Evolutionary conservation across 30 jellyfish, hydroid and myxozoan genomes (phyloP), one percentile per base, ranked within the genome.

Genomic region (Turritopsis rubra): DNA sequence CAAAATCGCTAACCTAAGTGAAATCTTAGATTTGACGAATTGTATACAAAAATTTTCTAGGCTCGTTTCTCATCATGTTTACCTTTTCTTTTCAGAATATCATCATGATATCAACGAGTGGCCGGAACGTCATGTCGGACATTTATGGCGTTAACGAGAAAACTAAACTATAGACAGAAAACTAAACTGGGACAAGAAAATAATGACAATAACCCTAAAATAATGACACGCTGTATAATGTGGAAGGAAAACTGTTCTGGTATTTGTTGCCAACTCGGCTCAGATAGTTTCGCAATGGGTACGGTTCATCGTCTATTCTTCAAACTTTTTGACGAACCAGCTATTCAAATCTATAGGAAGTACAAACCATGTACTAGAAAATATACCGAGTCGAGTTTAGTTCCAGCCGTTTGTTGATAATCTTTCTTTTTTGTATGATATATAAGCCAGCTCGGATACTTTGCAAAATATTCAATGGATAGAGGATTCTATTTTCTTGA

Each of bases 81-180:
- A n/a, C n/a, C n/a, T n/a, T 68, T 27, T 68, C 9, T 7, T 68
- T 68, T 68, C 30, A 68, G 77, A 68, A 68, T 68, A 68, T 19
- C 77, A 68, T 68, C 77, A 27, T 68, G 77, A 68, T n/a, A 9
- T 68, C 28, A 0, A 23, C 30, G 77, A 68, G 9, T 68, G 77
- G 77, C 77, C 77, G 30, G 77, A 68, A 68, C 28, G 77, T 7
- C 77, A 68, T 68, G 30, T n/a, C 30, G 30, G 31, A 68, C 77
- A 68, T 68, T 9, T n/a, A 9, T 68, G 77, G 77, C 77, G 77
- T 27, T 68, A 27, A 68, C 9, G 21, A 8, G 8, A n/a, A 68
- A 60, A n/a, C 73, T 60, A 23, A 60, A 60, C 19, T 60, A 60
- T 60, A 60, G 19, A 23, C 21, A 60, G 73, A 21, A 60, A n/a